Base-by-base conservation (phyloP, 2,888 invertebrate genomes). In the Ecliptopera silaceata region DNA sequence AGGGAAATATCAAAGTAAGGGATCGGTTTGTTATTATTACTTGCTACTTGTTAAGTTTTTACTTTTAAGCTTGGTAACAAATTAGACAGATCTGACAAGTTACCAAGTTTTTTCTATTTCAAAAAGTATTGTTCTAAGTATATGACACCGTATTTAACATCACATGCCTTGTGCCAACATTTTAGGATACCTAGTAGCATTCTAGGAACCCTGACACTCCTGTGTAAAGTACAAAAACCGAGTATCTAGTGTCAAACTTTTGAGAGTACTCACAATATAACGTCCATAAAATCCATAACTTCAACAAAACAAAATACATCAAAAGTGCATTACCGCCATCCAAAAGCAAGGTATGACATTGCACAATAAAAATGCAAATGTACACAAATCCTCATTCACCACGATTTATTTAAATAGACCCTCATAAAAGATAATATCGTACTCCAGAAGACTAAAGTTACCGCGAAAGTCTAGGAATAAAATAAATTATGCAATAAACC, bases 391-490 rank as follows among this genome's bases (percentile, higher is more conserved):
- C 59, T 62, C 56, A 60, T 66, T 59, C 66, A 39, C 61, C 58
- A 63, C 64, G 63, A 66, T 61, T 64, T 66, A 66, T 66, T 64
- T 61, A 66, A 66, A 66, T 66, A 60, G 61, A 60, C 51, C 56
- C 48, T 61, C 64, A 66, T 66, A 64, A 66, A 66, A 64, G 66
- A 66, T 66, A 66, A 66, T 66, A 63, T 65, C 65, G 49, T 63
- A 49, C 65, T 65, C 59, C 53, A 54, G 53, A 61, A 60, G 63
- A 65, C 65, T 53, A 59, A 61, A 65, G 65, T 65, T 65, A 63
- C 63, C 63, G 61, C 65, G 56, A 65, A 65, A 65, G 63, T 63
- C 65, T 65, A 63, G 65, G 65, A 65, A 63, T 61, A 65, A 60
- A 58, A 65, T 65, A 65, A 65, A 65, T 65, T 65, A 63, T 65